A percentile compares a stretch with the other conserved stretches of the same genome.
These are phyloP conservation scores for Lagocephalus sceleratus DNA, from an alignment of 2,797 vertebrate genomes.

Conservation along the genomic window DNA sequence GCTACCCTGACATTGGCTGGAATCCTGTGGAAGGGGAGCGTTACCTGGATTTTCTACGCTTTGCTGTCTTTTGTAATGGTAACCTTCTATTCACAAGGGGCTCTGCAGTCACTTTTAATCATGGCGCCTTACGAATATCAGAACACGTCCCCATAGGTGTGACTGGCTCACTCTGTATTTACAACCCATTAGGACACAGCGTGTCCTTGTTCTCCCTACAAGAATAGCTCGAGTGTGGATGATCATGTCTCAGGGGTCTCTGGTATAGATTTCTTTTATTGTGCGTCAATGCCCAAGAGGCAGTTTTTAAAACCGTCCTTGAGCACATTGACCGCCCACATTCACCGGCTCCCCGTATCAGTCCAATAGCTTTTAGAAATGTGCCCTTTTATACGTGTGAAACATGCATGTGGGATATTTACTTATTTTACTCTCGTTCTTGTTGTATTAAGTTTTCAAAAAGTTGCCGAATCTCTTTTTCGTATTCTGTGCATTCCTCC, in stretches of 20 bases:
- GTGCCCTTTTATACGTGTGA: not conserved
- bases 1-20: constrained; percentile 93
- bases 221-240: constrained; percentile 25
- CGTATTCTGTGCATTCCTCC: not conserved
- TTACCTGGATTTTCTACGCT: constrained; percentile 92
- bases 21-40: constrained; percentile 96
- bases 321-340: constrained; percentile 24
- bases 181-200: not conserved
- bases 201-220: constrained; percentile 20
- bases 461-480: not conserved
- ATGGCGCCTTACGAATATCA: not conserved
- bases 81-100: constrained; percentile 16
- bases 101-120: not conserved
- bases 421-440: no score
- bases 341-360: constrained; percentile 5
- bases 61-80: constrained; percentile 97
- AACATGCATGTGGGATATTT: no score
- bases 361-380: constrained; percentile 5
- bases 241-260: constrained; percentile 20
- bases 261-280: constrained; percentile 43
- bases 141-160: not conserved
- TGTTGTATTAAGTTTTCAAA: no score
- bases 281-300: constrained; percentile 22
- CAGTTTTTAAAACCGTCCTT: constrained; percentile 33
- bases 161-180: no score